phyloP scores from a whole-genome alignment of 2,797 vertebrate species.

The Gallirallus australis region DNA sequence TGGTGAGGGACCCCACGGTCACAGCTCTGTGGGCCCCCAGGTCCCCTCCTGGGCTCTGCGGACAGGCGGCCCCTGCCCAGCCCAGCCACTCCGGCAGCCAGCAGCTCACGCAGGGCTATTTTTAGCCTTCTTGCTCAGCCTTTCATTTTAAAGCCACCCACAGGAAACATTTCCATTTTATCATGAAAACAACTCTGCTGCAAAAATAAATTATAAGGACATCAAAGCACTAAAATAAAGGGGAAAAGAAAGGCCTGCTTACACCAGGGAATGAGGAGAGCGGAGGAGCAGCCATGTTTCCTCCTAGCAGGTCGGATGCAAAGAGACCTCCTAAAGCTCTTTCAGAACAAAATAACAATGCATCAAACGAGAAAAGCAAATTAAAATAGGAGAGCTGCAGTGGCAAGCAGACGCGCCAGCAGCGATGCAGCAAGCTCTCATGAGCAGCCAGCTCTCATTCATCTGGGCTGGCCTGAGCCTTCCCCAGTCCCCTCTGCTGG shows the following conservation, averaged over 20 bases:
- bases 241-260: background rate
- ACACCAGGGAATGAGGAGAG: background rate
- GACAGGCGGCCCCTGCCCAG: background rate
- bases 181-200: constrained; percentile 45
- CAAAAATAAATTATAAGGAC: constrained; percentile 44
- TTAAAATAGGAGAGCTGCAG: background rate
- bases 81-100: background rate
- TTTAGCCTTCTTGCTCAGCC: constrained; percentile 42
- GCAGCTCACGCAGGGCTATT: background rate
- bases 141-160: constrained; percentile 49
- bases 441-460: background rate
- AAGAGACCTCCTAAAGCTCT: background rate
- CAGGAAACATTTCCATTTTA: constrained; percentile 56
- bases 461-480: background rate
- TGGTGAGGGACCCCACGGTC: fast-evolving
- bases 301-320: background rate
- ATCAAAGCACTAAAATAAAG: constrained; percentile 23
- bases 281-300: background rate
- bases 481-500: background rate
- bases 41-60: background rate
- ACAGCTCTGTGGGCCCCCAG: background rate
- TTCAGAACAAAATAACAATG: constrained; percentile 28
- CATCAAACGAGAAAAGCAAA: background rate
- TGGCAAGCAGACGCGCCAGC: fast-evolving
- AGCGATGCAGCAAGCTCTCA: background rate